Base-by-base conservation (phyloP, 2,888 invertebrate genomes). In the Drosophila atripex region DNA sequence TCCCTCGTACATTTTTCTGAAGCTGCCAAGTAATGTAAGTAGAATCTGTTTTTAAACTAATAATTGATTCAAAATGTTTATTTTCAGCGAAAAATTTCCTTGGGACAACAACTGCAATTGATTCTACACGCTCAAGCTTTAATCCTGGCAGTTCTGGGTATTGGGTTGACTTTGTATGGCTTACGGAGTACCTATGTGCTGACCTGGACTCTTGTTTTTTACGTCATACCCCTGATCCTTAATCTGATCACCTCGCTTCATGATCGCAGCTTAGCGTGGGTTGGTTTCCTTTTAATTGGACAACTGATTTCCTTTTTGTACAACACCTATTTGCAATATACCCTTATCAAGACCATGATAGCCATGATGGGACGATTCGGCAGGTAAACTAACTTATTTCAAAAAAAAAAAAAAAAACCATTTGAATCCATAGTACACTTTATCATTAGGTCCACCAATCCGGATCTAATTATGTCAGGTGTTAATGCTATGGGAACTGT, bases 301-400 rank as follows among this genome's bases (percentile, higher is more conserved):
- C 89, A 91, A 76, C 73, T 92, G 1, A 64, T 93, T n/a, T 93
- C 93, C 0, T 89, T 92, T 49, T 69, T 92, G 4, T 90, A 92
- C 53, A 85, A 91, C 7, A 78, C 92, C 7, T 94, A 93, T 77
- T 76, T 92, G 21, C 88, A 92, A 38, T 89, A 92, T 68, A 89
- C 91, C 3, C 89, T 93, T 9, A 89, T 92, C 35, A 90, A 90
- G 41, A 90, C 93, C 45, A 92, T 94, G 63, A 92, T 94, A 11
- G 94, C 94, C 0, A 93, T 94, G 74, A 92, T 93, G 91, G 94
- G 93, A 1, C 90, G 94, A 6, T 88, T 90, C 47, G 93, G 93
- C 9, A n/a, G 71, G 76, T 21, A 18, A 49, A 38, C 21, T n/a
- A n/a, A n/a, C n/a, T n/a, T n/a, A n/a, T n/a, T n/a, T n/a, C n/a